These are phyloP conservation scores for Porites australiensis DNA, from an alignment of 64 coral and sea anemone species.

Conservation along the genomic window DNA sequence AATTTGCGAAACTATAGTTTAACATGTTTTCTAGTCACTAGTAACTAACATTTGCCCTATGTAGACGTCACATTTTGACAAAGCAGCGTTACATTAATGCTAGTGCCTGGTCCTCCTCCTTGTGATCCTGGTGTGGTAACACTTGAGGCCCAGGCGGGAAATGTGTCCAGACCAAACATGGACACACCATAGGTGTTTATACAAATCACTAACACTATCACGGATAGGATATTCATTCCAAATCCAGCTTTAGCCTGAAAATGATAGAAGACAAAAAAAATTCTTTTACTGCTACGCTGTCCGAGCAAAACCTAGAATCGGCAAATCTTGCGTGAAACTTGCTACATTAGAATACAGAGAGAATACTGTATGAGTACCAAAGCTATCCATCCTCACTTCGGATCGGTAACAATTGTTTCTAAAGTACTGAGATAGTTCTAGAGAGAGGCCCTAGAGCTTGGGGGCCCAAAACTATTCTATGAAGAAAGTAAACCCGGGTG, in stretches of 20 bases:
- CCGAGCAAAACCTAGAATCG: background rate
- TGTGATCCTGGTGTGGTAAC: background rate
- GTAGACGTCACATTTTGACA: constrained; percentile 57
- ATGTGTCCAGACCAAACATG: constrained; percentile 83
- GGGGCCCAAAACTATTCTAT: no score
- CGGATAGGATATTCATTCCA: constrained; percentile 88
- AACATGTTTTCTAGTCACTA: no score
- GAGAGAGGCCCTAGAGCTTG: no score
- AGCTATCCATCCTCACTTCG: no score
- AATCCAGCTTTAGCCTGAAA: constrained; percentile 95
- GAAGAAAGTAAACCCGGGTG: no score
- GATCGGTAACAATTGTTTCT: no score
- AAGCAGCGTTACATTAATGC: constrained; percentile 45
- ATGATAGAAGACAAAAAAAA: background rate
- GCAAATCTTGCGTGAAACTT: background rate
- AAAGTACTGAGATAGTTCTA: no score
- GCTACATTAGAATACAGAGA: no score
- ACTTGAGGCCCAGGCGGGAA: constrained; percentile 78
- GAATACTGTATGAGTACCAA: no score
- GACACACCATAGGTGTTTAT: constrained; percentile 78
- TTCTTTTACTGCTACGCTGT: no score
- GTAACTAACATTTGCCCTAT: no score
- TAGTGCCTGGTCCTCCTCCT: constrained; percentile 12
- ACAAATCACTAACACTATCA: constrained; percentile 75
- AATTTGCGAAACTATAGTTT: no score